Conservation (phyloP, 2,113 vertebrate species). For the Salvelinus fontinalis region DNA sequence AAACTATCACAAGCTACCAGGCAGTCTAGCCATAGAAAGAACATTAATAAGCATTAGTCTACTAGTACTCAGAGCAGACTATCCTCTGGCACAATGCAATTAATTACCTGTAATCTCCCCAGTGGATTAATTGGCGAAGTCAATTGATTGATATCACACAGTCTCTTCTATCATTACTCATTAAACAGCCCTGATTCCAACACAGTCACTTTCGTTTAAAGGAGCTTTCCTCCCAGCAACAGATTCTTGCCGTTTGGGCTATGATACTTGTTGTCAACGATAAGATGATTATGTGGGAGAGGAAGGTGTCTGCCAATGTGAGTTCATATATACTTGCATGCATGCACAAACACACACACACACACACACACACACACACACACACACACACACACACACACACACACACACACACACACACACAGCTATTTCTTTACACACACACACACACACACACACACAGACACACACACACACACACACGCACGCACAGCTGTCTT, state of each 20-base stretch:
- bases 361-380: background rate
- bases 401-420: slow-evolving; percentile 3
- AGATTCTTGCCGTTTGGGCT: background rate
- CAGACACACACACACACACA: background rate
- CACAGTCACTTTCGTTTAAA: slow-evolving; percentile 11
- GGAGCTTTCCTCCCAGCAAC: background rate
- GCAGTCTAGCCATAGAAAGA: background rate
- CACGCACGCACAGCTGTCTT: slow-evolving; percentile 23
- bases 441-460: background rate
- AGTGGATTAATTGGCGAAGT: slow-evolving; percentile 60
- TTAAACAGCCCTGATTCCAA: slow-evolving; percentile 23
- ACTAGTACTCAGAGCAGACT: slow-evolving; percentile 39
- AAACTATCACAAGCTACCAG: background rate
- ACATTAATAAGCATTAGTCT: slow-evolving; percentile 5
- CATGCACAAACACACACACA: slow-evolving; percentile 3
- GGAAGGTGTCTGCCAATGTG: too few species aligned
- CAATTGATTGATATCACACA: slow-evolving; percentile 50
- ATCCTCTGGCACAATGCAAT: slow-evolving; percentile 61
- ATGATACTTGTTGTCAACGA: too few species aligned
- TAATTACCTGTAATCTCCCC: slow-evolving; percentile 68
- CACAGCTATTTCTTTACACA: background rate
- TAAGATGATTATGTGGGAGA: too few species aligned
- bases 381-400: slow-evolving; percentile 3
- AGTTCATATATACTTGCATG: background rate
- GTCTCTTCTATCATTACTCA: slow-evolving; percentile 56